These are phyloP conservation scores for Steromphala cineraria DNA, from an alignment of 2,888 invertebrate genomes.

Conservation along the genomic window DNA sequence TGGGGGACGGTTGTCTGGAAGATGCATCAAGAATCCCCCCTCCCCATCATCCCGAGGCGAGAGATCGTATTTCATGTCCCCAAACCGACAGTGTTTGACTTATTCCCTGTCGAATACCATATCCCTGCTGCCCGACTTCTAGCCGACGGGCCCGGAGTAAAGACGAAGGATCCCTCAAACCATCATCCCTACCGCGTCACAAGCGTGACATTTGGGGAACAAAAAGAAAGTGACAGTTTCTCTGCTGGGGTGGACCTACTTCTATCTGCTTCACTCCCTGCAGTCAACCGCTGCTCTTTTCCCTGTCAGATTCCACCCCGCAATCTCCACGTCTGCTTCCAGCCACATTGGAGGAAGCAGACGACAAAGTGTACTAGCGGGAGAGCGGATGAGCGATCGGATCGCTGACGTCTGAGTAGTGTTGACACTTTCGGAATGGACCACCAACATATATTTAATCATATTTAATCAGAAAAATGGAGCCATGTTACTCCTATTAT, in stretches of 20 bases:
- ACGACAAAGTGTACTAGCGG: not conserved
- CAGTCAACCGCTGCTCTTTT: not conserved
- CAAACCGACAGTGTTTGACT: conserved; percentile 8
- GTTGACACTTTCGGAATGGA: conserved; percentile 15
- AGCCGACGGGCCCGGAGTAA: not conserved
- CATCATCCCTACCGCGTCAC: not conserved
- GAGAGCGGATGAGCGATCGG: conserved; percentile 4
- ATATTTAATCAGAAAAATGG: not conserved
- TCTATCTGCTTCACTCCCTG: not conserved
- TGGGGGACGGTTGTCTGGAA: not conserved
- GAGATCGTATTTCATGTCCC: conserved; percentile 7
- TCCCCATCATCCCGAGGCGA: not conserved
- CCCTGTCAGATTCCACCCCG: not conserved
- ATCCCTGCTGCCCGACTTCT: not conserved
- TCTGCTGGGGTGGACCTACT: not conserved
- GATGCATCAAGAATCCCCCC: conserved; percentile 5
- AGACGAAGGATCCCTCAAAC: not conserved
- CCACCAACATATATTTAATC: conserved; percentile 4
- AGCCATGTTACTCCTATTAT: not conserved
- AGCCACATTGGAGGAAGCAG: not conserved
- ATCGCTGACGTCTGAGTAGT: not conserved
- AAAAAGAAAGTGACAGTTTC: not conserved
- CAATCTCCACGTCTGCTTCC: not conserved
- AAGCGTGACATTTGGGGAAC: not conserved
- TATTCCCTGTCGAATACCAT: not conserved